Conservation (phyloP, 1,140 invertebrate genomes). For the Vollenhovia emeryi region DNA sequence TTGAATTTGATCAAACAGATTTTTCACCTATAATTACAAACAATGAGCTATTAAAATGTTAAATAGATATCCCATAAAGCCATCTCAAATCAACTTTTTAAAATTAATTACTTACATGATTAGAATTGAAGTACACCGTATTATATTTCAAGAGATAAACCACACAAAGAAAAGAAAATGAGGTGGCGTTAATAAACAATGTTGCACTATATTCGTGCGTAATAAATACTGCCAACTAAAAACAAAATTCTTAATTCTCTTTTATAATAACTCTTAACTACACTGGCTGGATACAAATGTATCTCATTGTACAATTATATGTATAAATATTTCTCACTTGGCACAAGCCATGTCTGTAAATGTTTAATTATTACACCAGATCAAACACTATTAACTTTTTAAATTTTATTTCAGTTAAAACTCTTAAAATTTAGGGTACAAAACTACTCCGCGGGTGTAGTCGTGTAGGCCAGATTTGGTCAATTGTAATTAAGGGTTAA, state of each 20-base stretch:
- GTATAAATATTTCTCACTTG: too few relatives aligned
- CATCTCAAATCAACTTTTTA: neutral
- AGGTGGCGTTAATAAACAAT: slow-evolving; percentile 1
- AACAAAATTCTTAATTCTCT: neutral
- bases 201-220: slow-evolving; percentile 13
- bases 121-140: slow-evolving; percentile 15
- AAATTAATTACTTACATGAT: slow-evolving; percentile 35
- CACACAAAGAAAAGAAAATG: slow-evolving; percentile 18
- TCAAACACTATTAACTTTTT: too few relatives aligned
- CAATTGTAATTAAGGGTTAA: neutral
- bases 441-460: too few relatives aligned
- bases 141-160: slow-evolving; percentile 16
- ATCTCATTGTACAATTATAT: too few relatives aligned
- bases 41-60: neutral
- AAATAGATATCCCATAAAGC: neutral
- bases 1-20: slow-evolving; percentile 28
- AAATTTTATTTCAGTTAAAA: too few relatives aligned
- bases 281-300: too few relatives aligned
- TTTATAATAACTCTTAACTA: too few relatives aligned
- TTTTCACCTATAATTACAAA: slow-evolving; percentile 4
- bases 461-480: too few relatives aligned
- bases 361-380: too few relatives aligned
- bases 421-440: too few relatives aligned
- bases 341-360: too few relatives aligned
- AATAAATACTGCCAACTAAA: slow-evolving; percentile 16